Evolutionary conservation across 2,888 invertebrate genomes (phyloP), one percentile per base, ranked within the genome.

Genomic region (Leucoma salicis): DNA sequence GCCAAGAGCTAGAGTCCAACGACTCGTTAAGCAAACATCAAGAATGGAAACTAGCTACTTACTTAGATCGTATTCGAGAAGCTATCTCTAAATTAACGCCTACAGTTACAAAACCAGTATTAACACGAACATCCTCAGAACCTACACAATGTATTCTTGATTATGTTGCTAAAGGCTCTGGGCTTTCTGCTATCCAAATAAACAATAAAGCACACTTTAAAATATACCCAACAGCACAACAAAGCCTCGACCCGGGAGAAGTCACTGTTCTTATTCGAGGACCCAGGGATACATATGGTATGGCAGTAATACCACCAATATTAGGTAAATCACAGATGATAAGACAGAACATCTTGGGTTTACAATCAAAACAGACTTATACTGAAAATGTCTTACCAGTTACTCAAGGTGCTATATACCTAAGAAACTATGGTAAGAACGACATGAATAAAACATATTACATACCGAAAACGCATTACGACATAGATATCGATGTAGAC

Each of bases 101-200:
- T 14, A 77, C 88, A 5, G 80, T 85, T 6, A 82, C 76, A 21
- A 84, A 78, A 46, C 78, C 79, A 25, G 60, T 69, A 13, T 78
- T 78, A 10, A 83, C 80, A 55, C 71, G 77, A 61, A 77, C 76
- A 7, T 77, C 83, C 2, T 74, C 82, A 24, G 86, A 85, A 63
- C 70, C 71, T 10, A 62, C 74, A 40, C 82, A 85, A 46, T 81
- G 79, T 47, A 88, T 90, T 6, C 75, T 90, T 2, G 88, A 90
- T 57, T 92, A 92, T 60, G 81, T 92, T 2, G 92, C 91, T 0
- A 84, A 91, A 68, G 93, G 93, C 7, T 91, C 92, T 70, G 93
- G 93, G 0, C 70, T 93, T 13, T 78, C 89, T 24, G 91, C 91
- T 24, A 91, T 92, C 15, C 91, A 92, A 70, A 80, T 91, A 35